These are phyloP conservation scores for Eustalomyia histrio DNA, from an alignment of 2,888 invertebrate genomes.

Conservation along the genomic window DNA sequence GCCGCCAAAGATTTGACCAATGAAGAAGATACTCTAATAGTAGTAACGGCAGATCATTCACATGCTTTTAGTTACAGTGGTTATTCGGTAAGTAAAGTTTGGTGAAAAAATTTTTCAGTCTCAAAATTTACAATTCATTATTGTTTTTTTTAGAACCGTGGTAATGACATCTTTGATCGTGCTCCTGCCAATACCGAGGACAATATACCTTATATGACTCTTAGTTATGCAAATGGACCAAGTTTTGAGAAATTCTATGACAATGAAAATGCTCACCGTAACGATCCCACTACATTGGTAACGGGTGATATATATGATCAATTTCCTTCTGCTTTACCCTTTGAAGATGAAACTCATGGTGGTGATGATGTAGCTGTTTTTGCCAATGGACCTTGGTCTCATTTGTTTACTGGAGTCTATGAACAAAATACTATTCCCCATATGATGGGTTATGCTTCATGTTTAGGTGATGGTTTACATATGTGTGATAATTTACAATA, in stretches of 20 bases:
- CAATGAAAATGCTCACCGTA: constrained; percentile 68
- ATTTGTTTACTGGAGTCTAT: constrained; percentile 88
- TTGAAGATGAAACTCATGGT: constrained; percentile 84
- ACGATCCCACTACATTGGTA: constrained; percentile 72
- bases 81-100: constrained; percentile 81
- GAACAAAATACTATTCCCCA: constrained; percentile 90
- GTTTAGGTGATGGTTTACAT: constrained; percentile 83
- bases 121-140: no score
- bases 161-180: constrained; percentile 72
- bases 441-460: constrained; percentile 86
- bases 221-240: constrained; percentile 89
- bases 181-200: constrained; percentile 78
- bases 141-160: constrained; percentile 70
- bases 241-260: constrained; percentile 80
- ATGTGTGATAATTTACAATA: constrained; percentile 27
- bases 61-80: constrained; percentile 88
- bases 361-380: constrained; percentile 90
- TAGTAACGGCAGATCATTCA: constrained; percentile 91
- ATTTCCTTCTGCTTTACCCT: constrained; percentile 82
- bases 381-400: constrained; percentile 88
- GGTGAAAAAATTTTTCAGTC: no score
- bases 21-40: constrained; percentile 86
- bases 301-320: constrained; percentile 70
- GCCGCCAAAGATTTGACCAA: constrained; percentile 83
- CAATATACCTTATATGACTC: constrained; percentile 83